Conservation (phyloP, 1,140 invertebrate genomes). For the Campoletis sonorensis region DNA sequence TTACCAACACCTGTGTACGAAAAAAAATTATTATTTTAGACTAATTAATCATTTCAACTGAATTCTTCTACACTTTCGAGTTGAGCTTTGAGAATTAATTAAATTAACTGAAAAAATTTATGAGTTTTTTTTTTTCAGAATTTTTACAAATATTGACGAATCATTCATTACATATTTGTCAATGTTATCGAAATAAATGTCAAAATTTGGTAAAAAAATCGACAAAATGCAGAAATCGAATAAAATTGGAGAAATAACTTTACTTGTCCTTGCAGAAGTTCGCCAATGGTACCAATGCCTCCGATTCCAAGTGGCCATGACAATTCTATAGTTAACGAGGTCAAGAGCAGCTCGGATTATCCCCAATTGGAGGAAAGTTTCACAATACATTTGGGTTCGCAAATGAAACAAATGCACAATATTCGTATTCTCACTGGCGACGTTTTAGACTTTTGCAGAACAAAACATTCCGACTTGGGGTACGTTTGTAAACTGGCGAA, state of each 20-base stretch:
- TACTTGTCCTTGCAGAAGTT: constrained; percentile 64
- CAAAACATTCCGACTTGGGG: constrained; percentile 78
- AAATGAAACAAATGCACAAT: constrained; percentile 99
- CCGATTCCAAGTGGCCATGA: constrained; percentile 61
- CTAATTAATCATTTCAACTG: not conserved
- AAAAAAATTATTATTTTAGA: constrained; percentile 10
- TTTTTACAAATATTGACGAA: too few species aligned
- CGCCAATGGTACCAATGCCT: constrained; percentile 69
- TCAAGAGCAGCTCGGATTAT: constrained; percentile 67
- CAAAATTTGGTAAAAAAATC: too few species aligned
- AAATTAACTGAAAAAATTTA: constrained; percentile 30
- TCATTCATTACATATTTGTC: too few species aligned
- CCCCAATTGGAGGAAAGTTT: constrained; percentile 91
- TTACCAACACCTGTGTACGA: constrained; percentile 78
- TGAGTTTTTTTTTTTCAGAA: too few species aligned
- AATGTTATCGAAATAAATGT: too few species aligned
- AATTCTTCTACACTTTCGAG: too few species aligned
- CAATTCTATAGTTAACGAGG: constrained; percentile 62
- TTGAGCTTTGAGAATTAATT: not conserved
- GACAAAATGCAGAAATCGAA: too few species aligned
- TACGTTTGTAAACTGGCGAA: constrained; percentile 45
- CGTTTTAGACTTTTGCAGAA: constrained; percentile 90
- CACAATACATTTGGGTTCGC: constrained; percentile 97
- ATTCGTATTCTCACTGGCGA: constrained; percentile 92
- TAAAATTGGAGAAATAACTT: constrained; percentile 28